Evolutionary conservation across 2,113 vertebrate species (phyloP), one percentile per base, ranked within the genome.

Genomic region (Pangasianodon gigas): DNA sequence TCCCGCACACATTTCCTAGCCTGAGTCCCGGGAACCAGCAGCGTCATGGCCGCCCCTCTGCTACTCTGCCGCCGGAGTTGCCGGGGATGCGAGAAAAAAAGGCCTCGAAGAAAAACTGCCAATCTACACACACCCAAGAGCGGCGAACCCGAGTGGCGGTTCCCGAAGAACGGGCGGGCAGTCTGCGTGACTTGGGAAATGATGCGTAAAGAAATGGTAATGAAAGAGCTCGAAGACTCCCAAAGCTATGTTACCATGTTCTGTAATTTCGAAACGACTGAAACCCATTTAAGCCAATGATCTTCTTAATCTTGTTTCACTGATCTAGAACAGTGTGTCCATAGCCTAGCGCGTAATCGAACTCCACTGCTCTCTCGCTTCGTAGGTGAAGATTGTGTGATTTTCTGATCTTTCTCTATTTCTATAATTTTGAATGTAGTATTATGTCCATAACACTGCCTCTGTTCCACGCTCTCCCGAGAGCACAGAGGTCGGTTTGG

Each of bases 81-180:
- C 97, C 97, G 93, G 98, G 97, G 97, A 98, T 98, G 97, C 97
- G 97, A 94, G 97, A 98, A 97, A 56, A 98, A 96, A 98, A 98
- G 94, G 96, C 96, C 86, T 96, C 95, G 93, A 97, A 97, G 97
- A 97, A 96, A 95, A 96, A 93, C 84, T 91, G 95, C 6, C 13
- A 26, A 44, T 10, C 14, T n/a, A 41, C 37, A 46, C 37, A 46
- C 32, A 96, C 96, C 41, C 46, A 29, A 26, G 5, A 13, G 44
- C 26, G 29, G 29, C 29, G 26, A 67, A 7, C 26, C 29, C 60
- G 8, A 19, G 69, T 74, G 37, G 10, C 21, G 44, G 44, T 44
- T 3, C 9, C 8, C 44, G 9, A 41, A 19, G 16, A 74, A 16
- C 26, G 21, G 26, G 26, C 6, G 9, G 21, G 48, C 41, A 77